These are phyloP conservation scores for Tetraodon nigroviridis DNA, from an alignment of 2,113 vertebrate species.

Conservation along the genomic window DNA sequence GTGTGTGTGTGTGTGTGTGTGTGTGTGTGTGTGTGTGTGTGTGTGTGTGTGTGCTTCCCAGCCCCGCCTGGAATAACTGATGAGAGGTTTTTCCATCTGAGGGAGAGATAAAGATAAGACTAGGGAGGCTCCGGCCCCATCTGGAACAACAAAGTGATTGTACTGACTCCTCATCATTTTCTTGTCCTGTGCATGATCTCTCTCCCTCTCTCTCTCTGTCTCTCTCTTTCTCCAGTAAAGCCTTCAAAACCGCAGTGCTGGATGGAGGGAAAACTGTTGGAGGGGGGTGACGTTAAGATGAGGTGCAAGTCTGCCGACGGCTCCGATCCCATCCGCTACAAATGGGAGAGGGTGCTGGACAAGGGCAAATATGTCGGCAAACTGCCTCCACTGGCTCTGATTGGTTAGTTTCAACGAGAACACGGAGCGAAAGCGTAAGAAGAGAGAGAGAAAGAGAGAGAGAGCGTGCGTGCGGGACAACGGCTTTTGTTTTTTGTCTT, in stretches of 20 bases:
- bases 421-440: background rate
- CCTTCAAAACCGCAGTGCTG: slow-evolving; percentile 92
- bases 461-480: background rate
- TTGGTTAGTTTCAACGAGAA: slow-evolving; percentile 77
- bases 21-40: no score
- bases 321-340: slow-evolving; percentile 88
- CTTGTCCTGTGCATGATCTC: no score
- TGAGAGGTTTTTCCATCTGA: no score
- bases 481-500: no score
- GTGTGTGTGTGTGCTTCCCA: no score
- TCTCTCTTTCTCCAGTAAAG: slow-evolving; percentile 67
- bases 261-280: slow-evolving; percentile 82
- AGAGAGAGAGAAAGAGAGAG: slow-evolving; percentile 13
- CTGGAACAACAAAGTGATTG: no score
- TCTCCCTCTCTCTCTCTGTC: slow-evolving; percentile 1
- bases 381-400: slow-evolving; percentile 79
- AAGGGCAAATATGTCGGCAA: slow-evolving; percentile 79
- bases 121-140: no score
- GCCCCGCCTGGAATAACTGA: no score
- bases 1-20: no score
- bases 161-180: no score
- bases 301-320: slow-evolving; percentile 88
- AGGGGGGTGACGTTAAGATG: slow-evolving; percentile 85
- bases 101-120: no score
- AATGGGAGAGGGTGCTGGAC: slow-evolving; percentile 85